Evolutionary conservation across 1,140 invertebrate genomes (phyloP), one percentile per base, ranked within the genome.

Genomic region (Metaphire vulgaris): DNA sequence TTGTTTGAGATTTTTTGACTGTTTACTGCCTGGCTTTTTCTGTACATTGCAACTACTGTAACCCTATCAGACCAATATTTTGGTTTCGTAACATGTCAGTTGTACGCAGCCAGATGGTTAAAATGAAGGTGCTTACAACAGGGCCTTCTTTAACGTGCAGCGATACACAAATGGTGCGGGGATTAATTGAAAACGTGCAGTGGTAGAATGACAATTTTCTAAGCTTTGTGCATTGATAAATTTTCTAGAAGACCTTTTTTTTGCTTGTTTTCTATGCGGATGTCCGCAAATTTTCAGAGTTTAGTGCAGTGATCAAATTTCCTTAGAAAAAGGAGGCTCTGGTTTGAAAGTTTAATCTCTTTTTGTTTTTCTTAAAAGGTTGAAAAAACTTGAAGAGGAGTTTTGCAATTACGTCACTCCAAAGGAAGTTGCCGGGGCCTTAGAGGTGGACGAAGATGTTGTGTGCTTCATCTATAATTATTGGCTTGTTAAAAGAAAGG

Each of bases 351-450:
- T 15, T 28, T 65, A 29, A 28, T 77, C 66, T 74, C 69, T 56
- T 64, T 65, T 71, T 34, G 29, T 77, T 73, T 70, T 74, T 80
- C 79, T 78, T 78, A 81, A 75, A 77, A 93, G 95, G 79, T 87
- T 96, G 69, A 91, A 94, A 85, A 92, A 96, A 89, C 93, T 97
- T 69, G 93, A 97, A 86, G 90, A 92, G 21, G 94, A 97, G 86
- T 98, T 98, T 86, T 93, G 94, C 87, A 93, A 92, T 81, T 92
- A 95, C 83, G 94, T 97, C 6, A 91, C 90, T 81, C 86, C 92
- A 1, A 92, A 92, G 83, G 93, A 96, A 82, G 83, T 88, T 2
- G 82, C 87, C 12, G 80, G 82, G 76, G 84, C 80, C 33, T 90
- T 95, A 74, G 91, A 81, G 0, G 89, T 96, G 41, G 93, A 95